phyloP scores from a whole-genome alignment of 2,888 invertebrate species.

The Drosophila prolongata region DNA sequence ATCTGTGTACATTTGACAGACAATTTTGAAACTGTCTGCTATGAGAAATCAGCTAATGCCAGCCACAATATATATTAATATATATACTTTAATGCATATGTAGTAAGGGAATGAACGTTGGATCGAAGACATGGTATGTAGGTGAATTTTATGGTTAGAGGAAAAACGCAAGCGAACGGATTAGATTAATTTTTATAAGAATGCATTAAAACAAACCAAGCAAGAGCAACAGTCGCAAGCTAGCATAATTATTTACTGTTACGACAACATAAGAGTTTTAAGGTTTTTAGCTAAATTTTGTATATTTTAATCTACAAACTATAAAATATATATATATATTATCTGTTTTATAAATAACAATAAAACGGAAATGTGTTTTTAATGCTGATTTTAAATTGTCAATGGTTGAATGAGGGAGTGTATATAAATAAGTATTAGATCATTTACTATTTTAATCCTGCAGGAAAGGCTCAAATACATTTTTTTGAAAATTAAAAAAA shows the following conservation, averaged over 20 bases:
- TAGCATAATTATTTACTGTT: slow-evolving; percentile 76
- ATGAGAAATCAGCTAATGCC: slow-evolving; percentile 73
- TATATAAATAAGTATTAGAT: no score
- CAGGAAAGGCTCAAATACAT: no score
- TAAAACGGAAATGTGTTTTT: slow-evolving; percentile 44
- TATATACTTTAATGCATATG: slow-evolving; percentile 26
- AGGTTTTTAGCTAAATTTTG: slow-evolving; percentile 80
- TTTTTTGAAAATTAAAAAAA: no score
- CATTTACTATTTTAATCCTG: no score
- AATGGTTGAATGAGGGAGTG: neutral
- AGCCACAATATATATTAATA: slow-evolving; percentile 59
- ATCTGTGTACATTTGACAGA: slow-evolving; percentile 42
- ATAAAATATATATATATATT: slow-evolving; percentile 66
- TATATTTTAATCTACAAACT: slow-evolving; percentile 75
- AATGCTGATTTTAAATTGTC: neutral
- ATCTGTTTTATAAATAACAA: slow-evolving; percentile 78
- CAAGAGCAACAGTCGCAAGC: slow-evolving; percentile 31
- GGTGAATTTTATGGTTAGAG: slow-evolving; percentile 53
- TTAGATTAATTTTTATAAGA: slow-evolving; percentile 49
- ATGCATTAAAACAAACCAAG: slow-evolving; percentile 24
- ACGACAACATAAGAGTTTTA: slow-evolving; percentile 69
- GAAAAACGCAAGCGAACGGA: slow-evolving; percentile 21
- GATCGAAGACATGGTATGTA: slow-evolving; percentile 37
- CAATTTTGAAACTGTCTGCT: slow-evolving; percentile 50
- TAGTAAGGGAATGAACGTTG: slow-evolving; percentile 36